These are phyloP conservation scores for Pardalotus punctatus DNA, from an alignment of 2,113 vertebrate species.

Conservation along the genomic window DNA sequence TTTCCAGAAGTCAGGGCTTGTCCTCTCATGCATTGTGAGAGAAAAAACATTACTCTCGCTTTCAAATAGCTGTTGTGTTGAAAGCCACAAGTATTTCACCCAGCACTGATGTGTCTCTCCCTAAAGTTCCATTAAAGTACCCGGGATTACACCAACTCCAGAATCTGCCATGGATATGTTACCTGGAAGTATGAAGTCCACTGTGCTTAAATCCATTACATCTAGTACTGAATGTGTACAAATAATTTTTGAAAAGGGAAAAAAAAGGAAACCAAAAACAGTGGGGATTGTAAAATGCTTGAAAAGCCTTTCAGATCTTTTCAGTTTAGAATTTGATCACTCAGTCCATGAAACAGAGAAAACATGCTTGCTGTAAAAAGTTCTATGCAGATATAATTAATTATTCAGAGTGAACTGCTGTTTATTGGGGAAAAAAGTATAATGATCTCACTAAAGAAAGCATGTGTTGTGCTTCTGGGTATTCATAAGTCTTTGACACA, in stretches of 20 bases:
- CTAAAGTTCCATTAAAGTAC: background rate
- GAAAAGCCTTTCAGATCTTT: background rate
- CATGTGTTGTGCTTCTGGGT: background rate
- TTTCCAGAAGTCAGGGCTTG: background rate
- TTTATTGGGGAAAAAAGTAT: background rate
- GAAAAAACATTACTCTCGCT: background rate
- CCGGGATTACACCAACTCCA: background rate
- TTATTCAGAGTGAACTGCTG: background rate
- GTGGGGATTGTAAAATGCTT: background rate
- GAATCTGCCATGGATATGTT: background rate
- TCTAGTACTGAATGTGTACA: background rate
- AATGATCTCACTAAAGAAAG: background rate
- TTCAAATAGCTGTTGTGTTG: background rate
- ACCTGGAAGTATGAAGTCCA: background rate
- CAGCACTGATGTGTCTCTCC: background rate
- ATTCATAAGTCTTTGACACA: background rate
- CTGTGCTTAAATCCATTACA: background rate
- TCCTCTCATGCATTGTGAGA: background rate
- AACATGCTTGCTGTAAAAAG: background rate
- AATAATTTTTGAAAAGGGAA: background rate
- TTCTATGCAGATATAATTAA: background rate
- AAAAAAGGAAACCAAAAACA: background rate
- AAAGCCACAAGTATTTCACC: background rate
- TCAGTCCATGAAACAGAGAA: background rate
- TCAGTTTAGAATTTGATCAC: background rate